Percentiles rank a stretch among this genome's conserved stretches.
phyloP scores from a whole-genome alignment of 2,113 vertebrate genomes.

The Hipposideros armiger region DNA sequence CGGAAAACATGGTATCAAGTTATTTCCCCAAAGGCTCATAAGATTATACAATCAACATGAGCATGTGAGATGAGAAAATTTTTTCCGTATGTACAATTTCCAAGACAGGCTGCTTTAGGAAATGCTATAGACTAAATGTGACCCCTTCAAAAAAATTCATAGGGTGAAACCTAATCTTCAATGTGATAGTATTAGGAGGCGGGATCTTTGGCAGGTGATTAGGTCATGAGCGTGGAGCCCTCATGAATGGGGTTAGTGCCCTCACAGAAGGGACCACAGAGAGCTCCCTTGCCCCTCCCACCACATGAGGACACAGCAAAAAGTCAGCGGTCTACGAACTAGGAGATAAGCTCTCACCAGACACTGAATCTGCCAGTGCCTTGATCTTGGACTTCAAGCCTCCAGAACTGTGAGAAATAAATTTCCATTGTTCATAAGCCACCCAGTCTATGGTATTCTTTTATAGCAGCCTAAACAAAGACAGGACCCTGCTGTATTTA shows the following conservation, averaged over 20 bases:
- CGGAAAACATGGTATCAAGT: not conserved
- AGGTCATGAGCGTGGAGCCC: not conserved
- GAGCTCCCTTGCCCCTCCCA: not conserved
- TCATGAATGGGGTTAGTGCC: not conserved
- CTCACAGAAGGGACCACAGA: too few species aligned
- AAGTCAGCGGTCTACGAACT: not conserved
- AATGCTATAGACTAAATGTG: not conserved
- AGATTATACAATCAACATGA: not conserved
- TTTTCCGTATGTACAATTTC: not conserved
- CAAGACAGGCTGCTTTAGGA: not conserved
- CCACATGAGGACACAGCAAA: not conserved
- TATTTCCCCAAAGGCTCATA: not conserved
- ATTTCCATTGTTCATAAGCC: not conserved
- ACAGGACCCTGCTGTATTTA: not conserved
- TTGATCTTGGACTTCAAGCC: not conserved
- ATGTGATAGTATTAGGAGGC: not conserved
- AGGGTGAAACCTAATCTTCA: not conserved
- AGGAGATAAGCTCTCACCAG: not conserved
- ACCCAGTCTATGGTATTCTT: not conserved
- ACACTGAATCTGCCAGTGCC: not conserved
- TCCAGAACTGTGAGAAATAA: not conserved
- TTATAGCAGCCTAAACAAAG: not conserved
- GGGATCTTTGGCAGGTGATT: not conserved
- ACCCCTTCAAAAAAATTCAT: not conserved
- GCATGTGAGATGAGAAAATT: not conserved